Evolutionary conservation across 2,888 invertebrate species (phyloP).

Genomic region (Pyrrhosoma nymphula): DNA sequence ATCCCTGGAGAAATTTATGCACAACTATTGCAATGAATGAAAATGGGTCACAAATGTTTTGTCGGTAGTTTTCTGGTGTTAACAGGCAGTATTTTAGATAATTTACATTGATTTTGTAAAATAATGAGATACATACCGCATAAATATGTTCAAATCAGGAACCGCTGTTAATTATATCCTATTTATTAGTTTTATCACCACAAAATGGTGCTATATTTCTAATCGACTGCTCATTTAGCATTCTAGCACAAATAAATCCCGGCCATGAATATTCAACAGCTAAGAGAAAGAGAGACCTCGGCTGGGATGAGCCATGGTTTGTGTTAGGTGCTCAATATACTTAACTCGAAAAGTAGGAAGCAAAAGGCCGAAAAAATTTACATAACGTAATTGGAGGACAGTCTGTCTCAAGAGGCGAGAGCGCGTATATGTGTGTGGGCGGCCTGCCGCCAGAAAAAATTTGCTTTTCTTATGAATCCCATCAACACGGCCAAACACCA

Average conservation of each 20-base stretch:
- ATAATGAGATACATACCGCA: background rate
- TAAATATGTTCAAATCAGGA: background rate
- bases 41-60: background rate
- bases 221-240: slow-evolving; percentile 23
- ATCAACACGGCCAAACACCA: slow-evolving; percentile 35
- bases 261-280: background rate
- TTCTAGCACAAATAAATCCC: background rate
- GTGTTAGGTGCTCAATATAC: slow-evolving; percentile 30
- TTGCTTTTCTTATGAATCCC: slow-evolving; percentile 65
- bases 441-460: slow-evolving; percentile 28
- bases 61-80: background rate
- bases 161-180: background rate
- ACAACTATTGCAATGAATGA: too few species aligned
- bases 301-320: background rate
- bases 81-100: background rate
- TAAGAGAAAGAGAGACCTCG: slow-evolving; percentile 38
- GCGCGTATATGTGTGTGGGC: background rate
- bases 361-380: slow-evolving; percentile 39
- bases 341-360: slow-evolving; percentile 44
- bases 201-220: background rate
- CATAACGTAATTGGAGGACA: slow-evolving; percentile 61
- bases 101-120: background rate
- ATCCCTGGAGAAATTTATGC: too few species aligned
- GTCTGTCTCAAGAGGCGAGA: slow-evolving; percentile 34
- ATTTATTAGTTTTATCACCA: background rate